Conservation (phyloP, 1,140 invertebrate genomes). For the Zaprionus camerounensis region DNA sequence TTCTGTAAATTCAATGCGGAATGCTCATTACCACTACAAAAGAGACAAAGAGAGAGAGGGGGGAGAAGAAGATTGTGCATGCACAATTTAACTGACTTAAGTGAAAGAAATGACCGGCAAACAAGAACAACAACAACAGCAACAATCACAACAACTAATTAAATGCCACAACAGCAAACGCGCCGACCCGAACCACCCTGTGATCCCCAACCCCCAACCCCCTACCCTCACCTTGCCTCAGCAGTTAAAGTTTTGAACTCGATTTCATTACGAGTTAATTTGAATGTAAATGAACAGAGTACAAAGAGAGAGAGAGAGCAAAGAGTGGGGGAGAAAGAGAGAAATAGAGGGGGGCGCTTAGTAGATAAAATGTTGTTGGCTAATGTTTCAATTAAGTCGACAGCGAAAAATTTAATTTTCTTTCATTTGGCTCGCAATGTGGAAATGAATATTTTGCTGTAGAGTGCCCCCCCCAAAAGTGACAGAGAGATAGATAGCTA, state of each 20-base stretch:
- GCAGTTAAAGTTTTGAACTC: slow-evolving; percentile 73
- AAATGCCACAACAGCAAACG: slow-evolving; percentile 68
- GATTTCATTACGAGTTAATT: slow-evolving; percentile 84
- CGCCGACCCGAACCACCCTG: slow-evolving; percentile 35
- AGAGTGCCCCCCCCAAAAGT: slow-evolving; percentile 23
- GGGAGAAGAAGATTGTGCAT: slow-evolving; percentile 20
- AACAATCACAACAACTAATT: slow-evolving; percentile 78
- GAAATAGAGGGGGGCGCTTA: slow-evolving; percentile 2
- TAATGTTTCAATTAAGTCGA: slow-evolving; percentile 83
- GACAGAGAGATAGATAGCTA: neutral
- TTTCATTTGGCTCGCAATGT: slow-evolving; percentile 69
- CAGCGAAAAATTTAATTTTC: slow-evolving; percentile 83
- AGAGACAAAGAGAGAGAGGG: neutral
- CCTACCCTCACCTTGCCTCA: neutral
- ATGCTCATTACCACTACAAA: slow-evolving; percentile 6
- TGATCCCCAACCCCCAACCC: neutral
- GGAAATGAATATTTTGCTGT: slow-evolving; percentile 54
- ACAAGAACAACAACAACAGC: slow-evolving; percentile 43
- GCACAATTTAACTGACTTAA: slow-evolving; percentile 60
- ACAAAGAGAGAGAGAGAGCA: neutral
- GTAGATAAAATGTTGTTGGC: slow-evolving; percentile 75
- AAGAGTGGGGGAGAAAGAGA: neutral
- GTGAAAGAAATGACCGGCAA: slow-evolving; percentile 67
- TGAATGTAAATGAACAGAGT: slow-evolving; percentile 82
- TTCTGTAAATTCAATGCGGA: neutral